Evolutionary conservation across 2,113 vertebrate genomes (phyloP), one percentile per base, ranked within the genome.

Genomic region (Leucoraja erinaceus): DNA sequence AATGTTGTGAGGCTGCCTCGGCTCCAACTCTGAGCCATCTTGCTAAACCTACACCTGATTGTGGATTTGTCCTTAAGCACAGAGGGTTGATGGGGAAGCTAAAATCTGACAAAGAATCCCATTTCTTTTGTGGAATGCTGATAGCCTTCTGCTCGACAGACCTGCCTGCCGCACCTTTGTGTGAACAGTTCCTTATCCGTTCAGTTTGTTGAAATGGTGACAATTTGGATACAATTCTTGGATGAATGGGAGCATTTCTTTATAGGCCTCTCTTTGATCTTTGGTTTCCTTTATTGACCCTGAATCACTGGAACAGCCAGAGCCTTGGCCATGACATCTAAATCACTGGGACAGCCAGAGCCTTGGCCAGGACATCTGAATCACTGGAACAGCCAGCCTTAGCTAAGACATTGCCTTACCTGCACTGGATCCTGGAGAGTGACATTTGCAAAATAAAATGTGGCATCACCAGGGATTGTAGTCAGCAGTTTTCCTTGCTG

Each of bases 381-480:
- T 47, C 38, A 28, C 54, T 61, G 81, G 47, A 28, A 88, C 59
- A 61, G n/a, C 28, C 28, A 88, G n/a, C 83, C 33, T 33, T 10
- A 12, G 28, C 75, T 88, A n/a, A 28, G 12, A n/a, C 83, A 12
- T 81, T 14, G 22, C 25, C 83, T 61, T 4, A 18, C n/a, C 14
- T 31, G 54, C 47, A 16, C 10, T 14, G 75, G n/a, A 77, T 77
- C 75, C n/a, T 33, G 31, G n/a, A 77, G 59, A 66, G 28, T 66
- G 59, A 14, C 8, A 12, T n/a, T 63, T 61, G 14, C 56, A 63
- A 20, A 56, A 79, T 20, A 86, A 66, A 8, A 63, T 7, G 31
- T n/a, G 25, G 59, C 83, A n/a, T 88, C 83, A 88, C 59, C 59
- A 18, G 83, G 59, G 83, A 88, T 63, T 88, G 61, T 61, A 86